Conservation (phyloP, 2,797 vertebrate genomes). For the Masticophis lateralis region DNA sequence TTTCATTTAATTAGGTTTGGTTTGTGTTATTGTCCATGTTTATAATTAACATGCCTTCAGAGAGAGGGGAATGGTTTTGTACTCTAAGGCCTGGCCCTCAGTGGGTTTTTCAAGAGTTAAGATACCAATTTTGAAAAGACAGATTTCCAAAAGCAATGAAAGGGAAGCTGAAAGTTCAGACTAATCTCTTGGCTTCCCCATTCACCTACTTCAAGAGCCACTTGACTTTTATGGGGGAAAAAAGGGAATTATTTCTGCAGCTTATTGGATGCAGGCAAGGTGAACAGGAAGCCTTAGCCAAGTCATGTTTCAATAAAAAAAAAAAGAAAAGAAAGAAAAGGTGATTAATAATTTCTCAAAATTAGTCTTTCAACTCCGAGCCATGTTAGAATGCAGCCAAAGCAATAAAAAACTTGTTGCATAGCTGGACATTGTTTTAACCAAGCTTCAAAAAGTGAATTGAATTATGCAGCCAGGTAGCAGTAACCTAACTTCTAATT, state of each 20-base stretch:
- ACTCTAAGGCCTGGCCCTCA: no score
- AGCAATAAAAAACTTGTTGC: conserved; percentile 11
- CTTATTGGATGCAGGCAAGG: conserved; percentile 33
- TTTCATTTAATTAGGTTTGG: background rate
- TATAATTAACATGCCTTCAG: background rate
- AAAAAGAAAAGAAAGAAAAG: background rate
- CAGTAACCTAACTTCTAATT: conserved; percentile 34
- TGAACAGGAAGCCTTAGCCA: conserved; percentile 31
- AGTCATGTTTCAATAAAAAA: background rate
- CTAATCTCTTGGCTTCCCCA: background rate
- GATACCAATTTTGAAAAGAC: background rate
- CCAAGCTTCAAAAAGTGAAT: conserved; percentile 13
- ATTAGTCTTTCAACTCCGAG: conserved; percentile 36
- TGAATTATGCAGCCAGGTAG: conserved; percentile 17
- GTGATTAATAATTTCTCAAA: conserved; percentile 22
- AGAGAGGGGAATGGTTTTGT: background rate
- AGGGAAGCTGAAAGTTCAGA: background rate
- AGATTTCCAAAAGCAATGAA: background rate
- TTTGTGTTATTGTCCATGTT: background rate
- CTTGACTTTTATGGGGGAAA: background rate
- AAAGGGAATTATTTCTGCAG: background rate
- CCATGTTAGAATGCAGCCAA: background rate
- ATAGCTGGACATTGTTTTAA: background rate
- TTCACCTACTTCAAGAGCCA: background rate
- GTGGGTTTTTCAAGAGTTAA: background rate